These are phyloP conservation scores for Hecatera dysodea DNA, from an alignment of 2,888 invertebrate genomes.

Conservation along the genomic window DNA sequence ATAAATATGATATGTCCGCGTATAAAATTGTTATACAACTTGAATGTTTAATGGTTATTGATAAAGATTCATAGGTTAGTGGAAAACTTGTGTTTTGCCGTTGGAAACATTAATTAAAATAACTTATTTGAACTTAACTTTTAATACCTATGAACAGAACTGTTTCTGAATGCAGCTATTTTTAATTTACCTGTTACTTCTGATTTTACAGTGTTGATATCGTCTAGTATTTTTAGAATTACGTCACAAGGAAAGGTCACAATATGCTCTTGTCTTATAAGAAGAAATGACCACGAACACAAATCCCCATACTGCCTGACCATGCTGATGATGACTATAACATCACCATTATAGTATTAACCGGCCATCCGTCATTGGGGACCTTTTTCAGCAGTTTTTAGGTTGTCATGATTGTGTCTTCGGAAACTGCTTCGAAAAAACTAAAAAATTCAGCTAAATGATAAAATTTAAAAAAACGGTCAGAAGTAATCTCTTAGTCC, in stretches of 20 bases:
- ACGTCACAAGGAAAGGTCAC: background rate
- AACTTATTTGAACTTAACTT: background rate
- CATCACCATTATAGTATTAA: background rate
- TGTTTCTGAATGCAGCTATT: background rate
- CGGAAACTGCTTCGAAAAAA: too few species aligned
- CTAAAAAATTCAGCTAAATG: too few species aligned
- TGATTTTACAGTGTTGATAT: slow-evolving; percentile 10
- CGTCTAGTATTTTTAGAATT: background rate
- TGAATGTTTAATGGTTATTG: slow-evolving; percentile 35
- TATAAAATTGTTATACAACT: slow-evolving; percentile 43
- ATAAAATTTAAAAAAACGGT: background rate
- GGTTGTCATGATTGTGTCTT: too few species aligned
- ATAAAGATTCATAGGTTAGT: slow-evolving; percentile 3
- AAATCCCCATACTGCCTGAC: too few species aligned
- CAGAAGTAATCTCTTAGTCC: background rate
- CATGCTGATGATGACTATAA: background rate
- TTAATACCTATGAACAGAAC: background rate
- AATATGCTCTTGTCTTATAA: background rate
- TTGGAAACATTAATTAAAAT: slow-evolving; percentile 20
- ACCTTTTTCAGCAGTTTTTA: slow-evolving; percentile 6
- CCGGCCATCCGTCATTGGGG: background rate
- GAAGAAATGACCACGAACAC: background rate
- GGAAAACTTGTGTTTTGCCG: slow-evolving; percentile 2
- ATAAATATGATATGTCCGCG: slow-evolving; percentile 38
- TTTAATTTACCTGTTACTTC: slow-evolving; percentile 26